Evolutionary conservation across 2,113 vertebrate species (phyloP).

Genomic region (Dipodomys merriami): DNA sequence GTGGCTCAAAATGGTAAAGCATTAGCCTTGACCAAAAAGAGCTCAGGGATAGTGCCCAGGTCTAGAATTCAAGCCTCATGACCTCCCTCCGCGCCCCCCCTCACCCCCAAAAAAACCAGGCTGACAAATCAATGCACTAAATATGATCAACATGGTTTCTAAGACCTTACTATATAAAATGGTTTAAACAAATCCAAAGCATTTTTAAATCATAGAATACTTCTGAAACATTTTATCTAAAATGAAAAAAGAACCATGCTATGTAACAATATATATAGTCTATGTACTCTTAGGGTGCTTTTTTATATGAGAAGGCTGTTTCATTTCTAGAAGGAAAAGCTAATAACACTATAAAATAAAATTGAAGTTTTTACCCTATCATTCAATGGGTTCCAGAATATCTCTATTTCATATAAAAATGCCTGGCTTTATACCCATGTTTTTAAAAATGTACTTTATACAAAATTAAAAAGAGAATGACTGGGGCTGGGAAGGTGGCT

Average conservation of each 20-base stretch:
- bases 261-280: neutral
- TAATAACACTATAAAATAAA: slow-evolving; percentile 29
- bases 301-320: neutral
- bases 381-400: neutral
- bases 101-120: neutral
- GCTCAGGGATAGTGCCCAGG: no score
- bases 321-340: slow-evolving; percentile 39
- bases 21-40: no score
- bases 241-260: slow-evolving; percentile 4
- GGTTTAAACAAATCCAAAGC: slow-evolving; percentile 16
- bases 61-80: no score
- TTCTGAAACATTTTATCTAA: slow-evolving; percentile 45
- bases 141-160: slow-evolving; percentile 37
- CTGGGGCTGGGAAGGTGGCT: no score
- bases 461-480: neutral
- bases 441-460: neutral
- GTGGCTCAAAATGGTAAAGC: no score
- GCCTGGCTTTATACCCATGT: neutral
- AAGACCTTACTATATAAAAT: neutral
- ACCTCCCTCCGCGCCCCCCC: no score
- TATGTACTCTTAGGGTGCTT: neutral
- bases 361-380: neutral
- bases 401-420: neutral
- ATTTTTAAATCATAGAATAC: slow-evolving; percentile 3
- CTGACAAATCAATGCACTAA: neutral